phyloP scores from a whole-genome alignment of 2,888 invertebrate genomes.

The Oscheius onirici region DNA sequence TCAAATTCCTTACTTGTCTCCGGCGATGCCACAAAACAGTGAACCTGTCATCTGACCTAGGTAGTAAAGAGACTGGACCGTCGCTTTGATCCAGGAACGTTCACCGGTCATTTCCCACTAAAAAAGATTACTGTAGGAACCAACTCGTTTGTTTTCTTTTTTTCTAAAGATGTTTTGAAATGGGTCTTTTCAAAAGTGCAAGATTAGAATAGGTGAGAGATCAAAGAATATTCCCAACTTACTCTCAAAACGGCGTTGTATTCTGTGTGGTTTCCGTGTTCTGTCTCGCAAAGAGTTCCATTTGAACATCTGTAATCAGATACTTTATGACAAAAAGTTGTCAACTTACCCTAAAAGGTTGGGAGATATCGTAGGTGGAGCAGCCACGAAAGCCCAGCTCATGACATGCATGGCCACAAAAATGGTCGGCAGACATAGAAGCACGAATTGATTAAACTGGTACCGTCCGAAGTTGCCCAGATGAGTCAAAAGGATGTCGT shows the following conservation, averaged over 20 bases:
- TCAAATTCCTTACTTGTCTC: slow-evolving; percentile 58
- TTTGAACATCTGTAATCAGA: slow-evolving; percentile 5
- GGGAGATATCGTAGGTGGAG: slow-evolving; percentile 4
- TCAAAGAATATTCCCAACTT: too few species aligned
- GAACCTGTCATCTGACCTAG: slow-evolving; percentile 71
- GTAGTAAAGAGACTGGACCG: slow-evolving; percentile 70
- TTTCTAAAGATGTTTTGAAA: background rate
- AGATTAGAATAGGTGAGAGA: background rate
- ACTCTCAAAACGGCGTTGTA: slow-evolving; percentile 12
- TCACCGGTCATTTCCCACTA: slow-evolving; percentile 70
- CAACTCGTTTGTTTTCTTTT: background rate
- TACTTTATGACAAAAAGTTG: background rate
- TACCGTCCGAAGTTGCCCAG: slow-evolving; percentile 39
- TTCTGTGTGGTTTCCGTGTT: background rate
- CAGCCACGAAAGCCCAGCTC: slow-evolving; percentile 69
- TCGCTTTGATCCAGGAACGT: slow-evolving; percentile 60
- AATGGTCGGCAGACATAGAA: slow-evolving; percentile 69
- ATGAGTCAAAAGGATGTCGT: slow-evolving; percentile 17
- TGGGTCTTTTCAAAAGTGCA: background rate
- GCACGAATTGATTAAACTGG: slow-evolving; percentile 65
- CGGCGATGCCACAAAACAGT: slow-evolving; percentile 68
- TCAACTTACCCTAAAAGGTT: background rate
- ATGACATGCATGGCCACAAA: slow-evolving; percentile 71
- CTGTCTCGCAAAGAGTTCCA: background rate
- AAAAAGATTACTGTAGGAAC: background rate